These are phyloP conservation scores for Drosophila melanica DNA, from an alignment of 1,140 invertebrate species.

Conservation along the genomic window DNA sequence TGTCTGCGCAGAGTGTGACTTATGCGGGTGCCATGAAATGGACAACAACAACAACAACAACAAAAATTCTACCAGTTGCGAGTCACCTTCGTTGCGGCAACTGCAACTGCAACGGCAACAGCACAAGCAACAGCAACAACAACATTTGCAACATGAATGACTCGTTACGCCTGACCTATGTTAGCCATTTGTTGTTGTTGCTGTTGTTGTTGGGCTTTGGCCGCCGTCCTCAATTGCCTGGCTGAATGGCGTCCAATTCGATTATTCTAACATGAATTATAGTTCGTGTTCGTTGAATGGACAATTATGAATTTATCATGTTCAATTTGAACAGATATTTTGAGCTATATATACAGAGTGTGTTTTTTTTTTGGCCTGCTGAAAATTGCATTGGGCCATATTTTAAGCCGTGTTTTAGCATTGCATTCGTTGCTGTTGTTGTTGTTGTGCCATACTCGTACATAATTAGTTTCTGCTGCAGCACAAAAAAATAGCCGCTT, in stretches of 20 bases:
- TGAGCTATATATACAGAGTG: conserved; percentile 56
- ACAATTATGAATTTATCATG: conserved; percentile 82
- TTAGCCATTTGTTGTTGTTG: conserved; percentile 58
- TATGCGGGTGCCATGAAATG: conserved; percentile 73
- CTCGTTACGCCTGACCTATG: conserved; percentile 80
- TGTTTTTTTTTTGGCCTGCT: conserved; percentile 7
- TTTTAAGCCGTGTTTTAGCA: conserved; percentile 45
- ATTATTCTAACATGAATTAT: conserved; percentile 82
- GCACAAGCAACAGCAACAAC: conserved; percentile 17
- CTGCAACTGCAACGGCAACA: conserved; percentile 31
- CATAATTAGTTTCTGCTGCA: conserved; percentile 67
- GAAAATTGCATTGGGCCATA: conserved; percentile 55
- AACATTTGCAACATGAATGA: conserved; percentile 79
- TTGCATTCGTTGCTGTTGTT: conserved; percentile 26
- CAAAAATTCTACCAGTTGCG: conserved; percentile 65
- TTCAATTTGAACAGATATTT: conserved; percentile 81
- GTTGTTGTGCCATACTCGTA: conserved; percentile 33
- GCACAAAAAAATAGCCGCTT: conserved; percentile 19
- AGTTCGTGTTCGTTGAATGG: conserved; percentile 80
- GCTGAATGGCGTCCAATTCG: conserved; percentile 80
- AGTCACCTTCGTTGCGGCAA: conserved; percentile 50
- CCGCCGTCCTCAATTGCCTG: conserved; percentile 73
- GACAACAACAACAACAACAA: conserved; percentile 47
- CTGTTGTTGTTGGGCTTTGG: conserved; percentile 60
- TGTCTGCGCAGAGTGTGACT: conserved; percentile 63